phyloP scores from a whole-genome alignment of 2,113 vertebrate genomes.

The Herpailurus yagouaroundi region DNA sequence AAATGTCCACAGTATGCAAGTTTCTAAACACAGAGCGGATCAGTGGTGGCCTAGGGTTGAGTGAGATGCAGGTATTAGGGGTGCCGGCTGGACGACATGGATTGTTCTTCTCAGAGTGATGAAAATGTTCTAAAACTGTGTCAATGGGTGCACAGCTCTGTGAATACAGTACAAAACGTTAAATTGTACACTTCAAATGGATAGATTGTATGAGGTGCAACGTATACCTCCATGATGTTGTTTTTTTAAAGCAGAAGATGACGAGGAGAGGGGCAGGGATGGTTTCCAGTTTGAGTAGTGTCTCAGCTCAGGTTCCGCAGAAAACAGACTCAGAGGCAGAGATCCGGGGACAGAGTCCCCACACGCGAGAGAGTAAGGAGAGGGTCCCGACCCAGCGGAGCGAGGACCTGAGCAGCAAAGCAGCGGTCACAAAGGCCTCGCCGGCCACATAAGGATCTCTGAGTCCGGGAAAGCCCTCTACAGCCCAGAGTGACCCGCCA shows the following conservation, averaged over 20 bases:
- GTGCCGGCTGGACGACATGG: not conserved
- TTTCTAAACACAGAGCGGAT: not conserved
- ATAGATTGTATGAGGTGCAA: not conserved
- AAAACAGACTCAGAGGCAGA: not conserved
- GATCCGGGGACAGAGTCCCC: too few species aligned
- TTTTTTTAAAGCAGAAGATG: not conserved
- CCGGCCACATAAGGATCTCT: not conserved
- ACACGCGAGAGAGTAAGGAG: fast-evolving
- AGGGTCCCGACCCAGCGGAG: not conserved
- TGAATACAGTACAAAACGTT: not conserved
- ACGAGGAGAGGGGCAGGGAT: not conserved
- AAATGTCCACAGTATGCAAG: not conserved
- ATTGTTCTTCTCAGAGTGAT: not conserved
- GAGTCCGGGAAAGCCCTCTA: not conserved
- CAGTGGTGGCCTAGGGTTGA: not conserved
- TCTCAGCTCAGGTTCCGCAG: not conserved
- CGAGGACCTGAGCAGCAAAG: fast-evolving
- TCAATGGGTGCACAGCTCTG: not conserved
- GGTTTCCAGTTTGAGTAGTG: not conserved
- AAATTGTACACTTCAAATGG: not conserved
- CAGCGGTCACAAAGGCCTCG: not conserved
- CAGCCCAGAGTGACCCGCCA: not conserved
- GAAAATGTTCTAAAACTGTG: not conserved
- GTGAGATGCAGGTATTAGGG: not conserved
- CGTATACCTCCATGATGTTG: not conserved